phyloP scores from a whole-genome alignment of 2,797 vertebrate species.

The Neosalanx taihuensis region DNA sequence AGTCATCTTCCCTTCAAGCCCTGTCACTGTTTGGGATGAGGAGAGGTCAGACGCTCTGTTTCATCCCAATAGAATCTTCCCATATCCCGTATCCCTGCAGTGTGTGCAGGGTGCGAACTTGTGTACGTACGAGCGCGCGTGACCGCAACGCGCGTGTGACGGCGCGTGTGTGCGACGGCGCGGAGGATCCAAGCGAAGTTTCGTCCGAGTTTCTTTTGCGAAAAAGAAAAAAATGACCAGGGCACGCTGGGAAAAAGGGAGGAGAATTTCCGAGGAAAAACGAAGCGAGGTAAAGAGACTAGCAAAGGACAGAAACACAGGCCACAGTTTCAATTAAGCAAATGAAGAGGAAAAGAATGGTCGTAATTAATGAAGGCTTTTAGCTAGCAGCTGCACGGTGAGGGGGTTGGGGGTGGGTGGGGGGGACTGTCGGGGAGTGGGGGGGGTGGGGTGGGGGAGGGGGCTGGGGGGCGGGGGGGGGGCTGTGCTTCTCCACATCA shows the following conservation, averaged over 20 bases:
- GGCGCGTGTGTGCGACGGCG: too few relatives aligned
- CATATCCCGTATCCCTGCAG: background rate
- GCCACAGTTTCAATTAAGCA: constrained; percentile 67
- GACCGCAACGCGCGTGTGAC: too few relatives aligned
- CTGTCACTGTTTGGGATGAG: background rate
- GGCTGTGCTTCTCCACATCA: constrained; percentile 44
- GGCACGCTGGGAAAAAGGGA: constrained; percentile 71
- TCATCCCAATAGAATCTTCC: background rate
- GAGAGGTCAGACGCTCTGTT: background rate
- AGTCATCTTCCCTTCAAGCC: background rate
- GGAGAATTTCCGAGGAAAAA: constrained; percentile 58
- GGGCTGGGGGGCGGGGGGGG: background rate
- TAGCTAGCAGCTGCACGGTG: constrained; percentile 66
- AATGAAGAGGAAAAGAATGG: constrained; percentile 70
- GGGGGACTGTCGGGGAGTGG: background rate
- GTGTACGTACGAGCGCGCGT: too few relatives aligned
- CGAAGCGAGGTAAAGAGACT: constrained; percentile 56
- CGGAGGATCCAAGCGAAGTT: constrained; percentile 13
- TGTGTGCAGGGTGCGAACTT: constrained; percentile 6
- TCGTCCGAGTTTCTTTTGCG: constrained; percentile 18
- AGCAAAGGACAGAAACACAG: constrained; percentile 67
- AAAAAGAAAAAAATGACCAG: constrained; percentile 43
- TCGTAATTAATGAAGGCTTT: constrained; percentile 77
- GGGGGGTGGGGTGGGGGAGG: constrained; percentile 7
- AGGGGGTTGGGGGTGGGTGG: constrained; percentile 13